Conservation (phyloP, 2,797 vertebrate genomes). For the Alcedo atthis region DNA sequence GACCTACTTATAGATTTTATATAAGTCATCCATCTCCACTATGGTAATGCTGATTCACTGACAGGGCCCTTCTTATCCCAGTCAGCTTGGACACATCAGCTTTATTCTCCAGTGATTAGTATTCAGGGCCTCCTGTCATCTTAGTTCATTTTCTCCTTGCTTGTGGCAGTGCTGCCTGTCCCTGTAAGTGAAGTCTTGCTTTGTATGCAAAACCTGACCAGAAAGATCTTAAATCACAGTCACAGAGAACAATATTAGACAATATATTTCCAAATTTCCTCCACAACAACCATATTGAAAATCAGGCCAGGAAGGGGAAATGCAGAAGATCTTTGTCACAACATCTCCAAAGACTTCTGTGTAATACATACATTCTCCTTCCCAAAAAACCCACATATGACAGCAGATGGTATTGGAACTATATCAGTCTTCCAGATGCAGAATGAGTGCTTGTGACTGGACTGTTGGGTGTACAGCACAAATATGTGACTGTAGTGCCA, state of each 20-base stretch:
- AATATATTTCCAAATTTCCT: background rate
- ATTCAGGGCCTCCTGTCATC: background rate
- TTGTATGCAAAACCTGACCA: background rate
- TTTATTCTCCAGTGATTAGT: background rate
- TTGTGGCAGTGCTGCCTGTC: background rate
- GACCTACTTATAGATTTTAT: background rate
- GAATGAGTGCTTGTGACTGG: background rate
- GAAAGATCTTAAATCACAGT: background rate
- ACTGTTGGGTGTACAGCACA: no score
- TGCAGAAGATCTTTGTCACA: background rate
- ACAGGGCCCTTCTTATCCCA: background rate
- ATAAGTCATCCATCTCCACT: background rate
- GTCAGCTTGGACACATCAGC: background rate
- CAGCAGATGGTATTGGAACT: background rate
- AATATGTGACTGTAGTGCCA: background rate
- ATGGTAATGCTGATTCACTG: background rate
- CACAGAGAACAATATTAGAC: background rate
- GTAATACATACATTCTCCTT: background rate
- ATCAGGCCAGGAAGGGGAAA: background rate
- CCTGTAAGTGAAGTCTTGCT: background rate
- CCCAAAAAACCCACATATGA: background rate
- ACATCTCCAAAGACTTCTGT: background rate
- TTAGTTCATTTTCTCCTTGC: background rate
- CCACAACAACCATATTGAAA: background rate
- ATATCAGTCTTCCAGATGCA: background rate